Conservation (phyloP, 2,113 vertebrate species). For the Rattus rattus region DNA sequence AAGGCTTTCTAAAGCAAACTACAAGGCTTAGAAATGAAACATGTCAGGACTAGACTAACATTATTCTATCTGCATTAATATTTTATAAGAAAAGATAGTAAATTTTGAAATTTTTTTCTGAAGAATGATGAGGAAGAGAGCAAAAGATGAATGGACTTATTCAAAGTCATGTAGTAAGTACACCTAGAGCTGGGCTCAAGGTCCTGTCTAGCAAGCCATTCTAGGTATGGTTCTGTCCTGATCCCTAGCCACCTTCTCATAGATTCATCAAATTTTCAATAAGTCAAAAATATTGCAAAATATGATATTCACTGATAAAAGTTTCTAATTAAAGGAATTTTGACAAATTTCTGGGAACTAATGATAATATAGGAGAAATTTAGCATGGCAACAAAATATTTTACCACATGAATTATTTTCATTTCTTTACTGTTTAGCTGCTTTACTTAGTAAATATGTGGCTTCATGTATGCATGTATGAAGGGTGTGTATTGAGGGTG, state of each 20-base stretch:
- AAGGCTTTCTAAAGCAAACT: slow-evolving; percentile 40
- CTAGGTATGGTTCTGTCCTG: accelerated
- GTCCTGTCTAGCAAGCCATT: accelerated
- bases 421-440: background rate
- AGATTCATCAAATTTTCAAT: background rate
- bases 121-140: background rate
- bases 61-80: background rate
- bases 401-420: background rate
- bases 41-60: background rate
- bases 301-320: background rate
- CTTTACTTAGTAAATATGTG: too few relatives aligned
- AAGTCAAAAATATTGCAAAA: background rate
- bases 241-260: background rate
- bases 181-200: accelerated
- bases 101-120: too few relatives aligned
- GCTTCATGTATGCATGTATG: too few relatives aligned
- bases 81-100: background rate
- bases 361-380: background rate
- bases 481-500: too few relatives aligned
- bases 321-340: background rate
- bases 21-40: slow-evolving; percentile 41
- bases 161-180: background rate
- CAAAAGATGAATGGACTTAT: background rate
- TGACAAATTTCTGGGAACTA: background rate
- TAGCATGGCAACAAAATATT: background rate